Conservation (phyloP, 2,113 vertebrate genomes). For the Nothoprocta perdicaria region DNA sequence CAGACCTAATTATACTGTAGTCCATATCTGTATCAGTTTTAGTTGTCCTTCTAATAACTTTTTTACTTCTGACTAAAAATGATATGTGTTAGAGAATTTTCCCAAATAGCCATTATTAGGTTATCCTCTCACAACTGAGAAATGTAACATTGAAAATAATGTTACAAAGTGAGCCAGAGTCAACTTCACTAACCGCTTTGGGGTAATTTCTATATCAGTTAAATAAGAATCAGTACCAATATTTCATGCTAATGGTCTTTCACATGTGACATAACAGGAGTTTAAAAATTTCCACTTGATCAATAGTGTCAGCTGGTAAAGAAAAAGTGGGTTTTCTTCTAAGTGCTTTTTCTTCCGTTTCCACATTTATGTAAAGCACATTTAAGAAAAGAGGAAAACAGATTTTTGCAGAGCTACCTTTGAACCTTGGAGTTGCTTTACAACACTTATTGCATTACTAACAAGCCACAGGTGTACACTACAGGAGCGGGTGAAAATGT, state of each 20-base stretch:
- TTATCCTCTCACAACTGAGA: neutral
- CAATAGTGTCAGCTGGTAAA: neutral
- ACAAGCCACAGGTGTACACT: conserved; percentile 80
- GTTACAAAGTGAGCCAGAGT: neutral
- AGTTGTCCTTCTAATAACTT: neutral
- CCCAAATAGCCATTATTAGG: neutral
- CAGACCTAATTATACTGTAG: conserved; percentile 17
- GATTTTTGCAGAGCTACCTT: conserved; percentile 71
- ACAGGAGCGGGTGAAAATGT: conserved; percentile 65
- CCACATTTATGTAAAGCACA: conserved; percentile 9
- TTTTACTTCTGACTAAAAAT: conserved; percentile 6
- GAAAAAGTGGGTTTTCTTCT: neutral
- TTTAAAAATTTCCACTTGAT: neutral
- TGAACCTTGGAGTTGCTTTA: conserved; percentile 71
- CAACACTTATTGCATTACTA: conserved; percentile 64
- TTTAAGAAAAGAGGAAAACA: conserved; percentile 55
- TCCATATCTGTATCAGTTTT: neutral
- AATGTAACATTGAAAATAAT: neutral
- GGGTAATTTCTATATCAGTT: neutral
- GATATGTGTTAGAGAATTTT: neutral
- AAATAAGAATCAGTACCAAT: neutral
- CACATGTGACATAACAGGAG: neutral
- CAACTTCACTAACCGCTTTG: neutral
- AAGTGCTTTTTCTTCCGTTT: conserved; percentile 45
- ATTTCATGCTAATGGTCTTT: neutral